Evolutionary conservation across 2,797 vertebrate genomes (phyloP).

Genomic region (Rhincodon typus): DNA sequence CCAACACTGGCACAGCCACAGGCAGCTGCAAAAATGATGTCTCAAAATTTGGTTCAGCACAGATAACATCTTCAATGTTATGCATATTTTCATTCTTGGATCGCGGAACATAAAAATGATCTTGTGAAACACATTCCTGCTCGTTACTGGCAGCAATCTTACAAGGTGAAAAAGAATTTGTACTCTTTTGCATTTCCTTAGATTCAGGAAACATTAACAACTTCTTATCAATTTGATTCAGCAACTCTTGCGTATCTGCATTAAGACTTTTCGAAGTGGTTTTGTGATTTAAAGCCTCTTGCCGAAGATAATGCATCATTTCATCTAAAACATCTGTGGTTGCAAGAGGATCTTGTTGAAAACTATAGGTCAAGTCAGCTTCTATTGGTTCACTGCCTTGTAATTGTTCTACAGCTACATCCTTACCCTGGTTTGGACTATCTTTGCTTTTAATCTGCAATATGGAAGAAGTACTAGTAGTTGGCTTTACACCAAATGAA

Average conservation of each 20-base stretch:
- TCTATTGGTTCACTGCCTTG: background rate
- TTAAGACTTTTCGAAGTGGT: background rate
- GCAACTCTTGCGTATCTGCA: background rate
- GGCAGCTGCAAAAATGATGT: slow-evolving; percentile 10
- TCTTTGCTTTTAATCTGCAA: background rate
- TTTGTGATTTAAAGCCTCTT: background rate
- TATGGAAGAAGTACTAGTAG: background rate
- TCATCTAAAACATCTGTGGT: background rate
- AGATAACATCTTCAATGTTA: background rate
- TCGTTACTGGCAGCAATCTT: background rate
- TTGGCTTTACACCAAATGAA: background rate
- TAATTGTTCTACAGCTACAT: background rate
- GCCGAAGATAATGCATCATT: slow-evolving; percentile 10
- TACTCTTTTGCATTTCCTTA: background rate
- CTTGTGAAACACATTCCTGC: background rate
- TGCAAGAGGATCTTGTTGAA: background rate
- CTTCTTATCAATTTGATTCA: background rate
- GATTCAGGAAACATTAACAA: background rate
- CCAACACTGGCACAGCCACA: background rate
- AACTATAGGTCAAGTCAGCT: background rate
- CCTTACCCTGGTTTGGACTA: background rate
- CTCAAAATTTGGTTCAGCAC: background rate
- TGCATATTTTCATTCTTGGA: background rate
- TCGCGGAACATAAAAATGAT: background rate
- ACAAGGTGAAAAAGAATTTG: background rate